These are phyloP conservation scores for Lydus trimaculatus DNA, from an alignment of 2,888 invertebrate genomes.

Conservation along the genomic window DNA sequence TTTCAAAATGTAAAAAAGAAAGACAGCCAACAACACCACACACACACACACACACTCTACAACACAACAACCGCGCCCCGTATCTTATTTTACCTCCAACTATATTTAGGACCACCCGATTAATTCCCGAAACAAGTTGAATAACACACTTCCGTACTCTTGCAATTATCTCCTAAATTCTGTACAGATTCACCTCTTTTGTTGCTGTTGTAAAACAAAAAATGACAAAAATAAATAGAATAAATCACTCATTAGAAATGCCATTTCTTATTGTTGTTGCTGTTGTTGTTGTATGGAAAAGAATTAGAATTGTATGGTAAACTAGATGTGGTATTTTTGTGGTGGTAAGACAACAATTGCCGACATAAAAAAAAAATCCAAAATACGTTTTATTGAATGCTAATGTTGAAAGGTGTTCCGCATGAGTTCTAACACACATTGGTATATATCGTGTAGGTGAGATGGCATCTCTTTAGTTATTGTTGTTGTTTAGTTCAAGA, in stretches of 20 bases:
- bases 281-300: not conserved
- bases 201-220: too few species aligned
- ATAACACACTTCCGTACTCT: slow-evolving; percentile 14
- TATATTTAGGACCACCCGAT: slow-evolving; percentile 22
- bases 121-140: slow-evolving; percentile 28
- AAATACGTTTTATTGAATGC: slow-evolving; percentile 52
- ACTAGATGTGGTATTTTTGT: not conserved
- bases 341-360: slow-evolving; percentile 5
- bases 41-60: slow-evolving; percentile 13
- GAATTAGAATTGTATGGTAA: not conserved
- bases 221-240: too few species aligned
- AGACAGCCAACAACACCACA: not conserved
- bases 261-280: not conserved
- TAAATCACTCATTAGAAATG: too few species aligned
- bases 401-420: slow-evolving; percentile 52
- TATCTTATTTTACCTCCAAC: slow-evolving; percentile 23
- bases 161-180: not conserved
- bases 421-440: slow-evolving; percentile 39
- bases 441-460: slow-evolving; percentile 36
- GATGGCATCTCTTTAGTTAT: slow-evolving; percentile 14
- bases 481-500: slow-evolving; percentile 42
- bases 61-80: slow-evolving; percentile 9
- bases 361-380: slow-evolving; percentile 18
- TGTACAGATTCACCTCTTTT: too few species aligned
- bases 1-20: not conserved